Evolutionary conservation across 2,888 invertebrate species (phyloP).

Genomic region (Nomada ruficornis): DNA sequence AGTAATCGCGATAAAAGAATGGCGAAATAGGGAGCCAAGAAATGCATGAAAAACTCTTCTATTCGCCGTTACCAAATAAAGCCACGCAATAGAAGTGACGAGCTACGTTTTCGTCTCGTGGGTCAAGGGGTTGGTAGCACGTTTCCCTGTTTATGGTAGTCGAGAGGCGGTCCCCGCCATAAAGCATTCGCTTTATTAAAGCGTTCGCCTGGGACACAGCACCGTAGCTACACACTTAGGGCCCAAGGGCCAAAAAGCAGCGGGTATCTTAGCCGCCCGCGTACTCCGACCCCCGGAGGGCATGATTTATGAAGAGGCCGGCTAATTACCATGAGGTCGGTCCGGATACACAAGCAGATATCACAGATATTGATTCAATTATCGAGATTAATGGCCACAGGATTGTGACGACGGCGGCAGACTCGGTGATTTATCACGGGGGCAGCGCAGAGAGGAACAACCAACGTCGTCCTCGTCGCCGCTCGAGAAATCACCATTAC

Average conservation of each 20-base stretch:
- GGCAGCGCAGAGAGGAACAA: constrained; percentile 40
- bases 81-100: not conserved
- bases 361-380: constrained; percentile 82
- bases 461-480: constrained; percentile 27
- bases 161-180: not conserved
- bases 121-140: not conserved
- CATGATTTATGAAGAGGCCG: constrained; percentile 74
- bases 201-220: not conserved
- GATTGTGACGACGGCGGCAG: constrained; percentile 68
- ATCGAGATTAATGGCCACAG: constrained; percentile 79
- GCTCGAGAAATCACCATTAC: constrained; percentile 50
- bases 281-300: constrained; percentile 56
- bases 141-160: constrained; percentile 6
- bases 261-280: constrained; percentile 9
- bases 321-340: constrained; percentile 73
- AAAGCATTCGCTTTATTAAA: constrained; percentile 48
- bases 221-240: not conserved
- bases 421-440: constrained; percentile 72
- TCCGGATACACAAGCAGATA: constrained; percentile 71
- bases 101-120: not conserved
- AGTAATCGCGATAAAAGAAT: too few relatives aligned
- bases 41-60: not conserved
- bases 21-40: too few relatives aligned
- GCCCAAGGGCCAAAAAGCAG: constrained; percentile 8
- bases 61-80: not conserved